Base-by-base conservation (phyloP, 1,140 invertebrate species). In the Solenopsis fugax region DNA sequence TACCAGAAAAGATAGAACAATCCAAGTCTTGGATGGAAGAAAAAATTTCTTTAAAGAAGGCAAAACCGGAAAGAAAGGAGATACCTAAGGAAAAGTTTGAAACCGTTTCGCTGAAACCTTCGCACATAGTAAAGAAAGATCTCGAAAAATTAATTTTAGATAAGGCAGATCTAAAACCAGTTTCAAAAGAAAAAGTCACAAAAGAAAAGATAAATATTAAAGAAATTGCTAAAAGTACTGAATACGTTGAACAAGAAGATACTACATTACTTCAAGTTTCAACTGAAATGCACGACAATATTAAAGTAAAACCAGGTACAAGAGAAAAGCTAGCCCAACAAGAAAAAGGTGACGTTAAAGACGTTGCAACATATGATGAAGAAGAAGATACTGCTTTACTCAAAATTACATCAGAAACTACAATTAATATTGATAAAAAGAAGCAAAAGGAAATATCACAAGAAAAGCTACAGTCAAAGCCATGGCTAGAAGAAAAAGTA, bases 11-110 rank as follows among this genome's bases (percentile, higher is more conserved):
- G 1, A 1, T 0, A n/a, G 88, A 89, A 18, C 75, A 82, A 18
- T 2, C 41, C 4, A 95, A 95, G 76, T 93, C 94, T 16, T 96
- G 96, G 96, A 96, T 94, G 37, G 95, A 96, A 89, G 96, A 97
- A 93, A 93, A 93, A 91, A 91, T 92, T 50, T 90, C 89, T 48
- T 58, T 96, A 10, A 95, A 95, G 60, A 93, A 92, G 73, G 85
- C 93, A 0, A 93, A 93, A 87, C 89, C 91, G 16, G 80, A 87
- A 71, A 75, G 64, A 64, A 88, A 91, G 71, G 90, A 93, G 62
- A 87, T 92, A 13, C 87, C 75, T 41, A 94, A 93, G 86, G 91
- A 94, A 87, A 89, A 65, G 64, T 21, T 93, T 16, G 84, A 92
- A 75, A 82, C 65, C 24, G 89, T 93, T 13, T 85, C 89, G 50